Evolutionary conservation across 2,113 vertebrate species (phyloP).

Genomic region (Phalacrocorax aristotelis): DNA sequence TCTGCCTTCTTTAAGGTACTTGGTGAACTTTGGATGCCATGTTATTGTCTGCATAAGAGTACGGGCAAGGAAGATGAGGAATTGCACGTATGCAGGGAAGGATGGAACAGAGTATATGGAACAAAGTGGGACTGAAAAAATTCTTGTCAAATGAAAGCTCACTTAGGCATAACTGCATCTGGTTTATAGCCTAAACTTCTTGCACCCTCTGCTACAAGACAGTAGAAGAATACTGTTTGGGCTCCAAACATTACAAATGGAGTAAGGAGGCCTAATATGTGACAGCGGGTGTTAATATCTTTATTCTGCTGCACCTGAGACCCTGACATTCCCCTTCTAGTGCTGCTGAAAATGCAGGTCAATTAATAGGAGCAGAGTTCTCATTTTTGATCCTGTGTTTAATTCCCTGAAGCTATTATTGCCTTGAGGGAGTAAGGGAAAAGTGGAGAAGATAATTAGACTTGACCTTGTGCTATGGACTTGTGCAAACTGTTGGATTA

Average conservation of each 20-base stretch:
- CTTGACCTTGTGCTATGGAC: conserved; percentile 3
- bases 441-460: conserved; percentile 27
- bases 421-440: neutral
- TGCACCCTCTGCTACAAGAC: neutral
- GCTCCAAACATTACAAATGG: neutral
- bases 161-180: neutral
- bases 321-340: neutral
- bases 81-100: neutral
- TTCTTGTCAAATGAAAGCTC: neutral
- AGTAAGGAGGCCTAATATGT: neutral
- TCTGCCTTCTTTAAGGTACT: neutral
- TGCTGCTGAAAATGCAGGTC: conserved; percentile 11
- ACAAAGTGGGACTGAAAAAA: neutral
- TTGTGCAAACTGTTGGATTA: conserved; percentile 21
- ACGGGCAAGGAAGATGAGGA: neutral
- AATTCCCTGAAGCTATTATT: conserved; percentile 1
- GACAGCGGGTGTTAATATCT: neutral
- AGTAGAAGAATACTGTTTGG: neutral
- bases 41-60: neutral
- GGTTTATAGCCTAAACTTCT: neutral
- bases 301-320: neutral
- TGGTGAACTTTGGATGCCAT: neutral
- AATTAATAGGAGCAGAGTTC: conserved; percentile 1
- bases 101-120: neutral
- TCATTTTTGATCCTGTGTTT: conserved; percentile 20